Evolutionary conservation across 2,797 vertebrate species (phyloP).

Genomic region (Gallirallus australis): DNA sequence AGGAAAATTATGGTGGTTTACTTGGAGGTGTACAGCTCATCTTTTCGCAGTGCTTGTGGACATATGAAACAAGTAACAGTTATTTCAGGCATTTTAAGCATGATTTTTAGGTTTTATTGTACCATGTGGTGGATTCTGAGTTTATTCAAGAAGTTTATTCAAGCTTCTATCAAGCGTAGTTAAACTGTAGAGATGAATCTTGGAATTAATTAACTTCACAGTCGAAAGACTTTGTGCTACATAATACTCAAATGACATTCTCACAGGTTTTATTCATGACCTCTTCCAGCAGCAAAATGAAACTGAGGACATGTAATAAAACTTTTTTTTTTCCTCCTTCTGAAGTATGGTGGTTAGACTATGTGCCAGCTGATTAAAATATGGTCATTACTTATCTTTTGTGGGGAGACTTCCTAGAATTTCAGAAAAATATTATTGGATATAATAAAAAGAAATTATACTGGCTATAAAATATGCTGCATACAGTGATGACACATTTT

Average conservation of each 20-base stretch:
- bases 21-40: neutral
- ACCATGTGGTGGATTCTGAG: neutral
- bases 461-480: constrained; percentile 37
- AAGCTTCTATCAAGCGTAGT: neutral
- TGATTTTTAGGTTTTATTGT: neutral
- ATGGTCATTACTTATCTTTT: constrained; percentile 28
- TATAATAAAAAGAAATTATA: constrained; percentile 55
- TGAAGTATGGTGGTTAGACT: neutral
- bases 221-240: neutral
- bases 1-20: neutral
- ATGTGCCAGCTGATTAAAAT: constrained; percentile 37
- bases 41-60: neutral
- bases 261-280: neutral
- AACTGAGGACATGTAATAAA: neutral
- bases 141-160: neutral
- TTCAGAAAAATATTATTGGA: constrained; percentile 63
- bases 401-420: constrained; percentile 54
- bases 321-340: neutral
- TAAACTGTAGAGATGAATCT: neutral
- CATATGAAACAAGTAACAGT: neutral
- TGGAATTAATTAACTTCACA: neutral
- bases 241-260: neutral
- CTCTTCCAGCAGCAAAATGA: neutral
- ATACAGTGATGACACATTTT: constrained; percentile 47
- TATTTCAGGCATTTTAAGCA: neutral